Conservation (phyloP, 2,113 vertebrate species). For the Natator depressus region DNA sequence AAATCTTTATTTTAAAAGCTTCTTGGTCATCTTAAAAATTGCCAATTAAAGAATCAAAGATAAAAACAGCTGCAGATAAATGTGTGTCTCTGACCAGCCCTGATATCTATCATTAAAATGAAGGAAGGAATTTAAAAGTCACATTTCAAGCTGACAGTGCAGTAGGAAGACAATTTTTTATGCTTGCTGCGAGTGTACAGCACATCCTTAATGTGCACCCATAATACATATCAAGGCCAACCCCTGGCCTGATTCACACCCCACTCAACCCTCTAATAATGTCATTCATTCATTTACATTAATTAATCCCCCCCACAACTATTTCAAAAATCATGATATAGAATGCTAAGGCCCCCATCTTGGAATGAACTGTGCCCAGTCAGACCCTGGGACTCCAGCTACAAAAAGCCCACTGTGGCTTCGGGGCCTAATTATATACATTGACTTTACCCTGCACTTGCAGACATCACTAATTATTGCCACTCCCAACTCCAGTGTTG, state of each 20-base stretch:
- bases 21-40: too few species aligned
- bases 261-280: background rate
- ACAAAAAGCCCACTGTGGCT: constrained; percentile 28
- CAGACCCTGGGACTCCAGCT: background rate
- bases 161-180: background rate
- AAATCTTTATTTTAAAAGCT: background rate
- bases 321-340: background rate
- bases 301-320: background rate
- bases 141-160: constrained; percentile 7
- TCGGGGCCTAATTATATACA: constrained; percentile 39
- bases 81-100: background rate
- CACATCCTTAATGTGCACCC: background rate
- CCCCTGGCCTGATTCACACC: background rate
- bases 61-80: constrained; percentile 26
- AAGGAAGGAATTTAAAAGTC: background rate
- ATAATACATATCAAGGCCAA: background rate
- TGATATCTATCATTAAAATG: background rate
- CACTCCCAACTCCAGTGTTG: constrained; percentile 48
- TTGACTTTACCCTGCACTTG: constrained; percentile 45
- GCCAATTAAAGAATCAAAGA: constrained; percentile 25
- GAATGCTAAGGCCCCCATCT: background rate
- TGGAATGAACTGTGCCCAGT: background rate
- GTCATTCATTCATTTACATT: background rate
- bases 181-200: background rate
- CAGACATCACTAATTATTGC: constrained; percentile 65